Conservation (phyloP, 2,113 vertebrate genomes). For the Lampris megalopsis region DNA sequence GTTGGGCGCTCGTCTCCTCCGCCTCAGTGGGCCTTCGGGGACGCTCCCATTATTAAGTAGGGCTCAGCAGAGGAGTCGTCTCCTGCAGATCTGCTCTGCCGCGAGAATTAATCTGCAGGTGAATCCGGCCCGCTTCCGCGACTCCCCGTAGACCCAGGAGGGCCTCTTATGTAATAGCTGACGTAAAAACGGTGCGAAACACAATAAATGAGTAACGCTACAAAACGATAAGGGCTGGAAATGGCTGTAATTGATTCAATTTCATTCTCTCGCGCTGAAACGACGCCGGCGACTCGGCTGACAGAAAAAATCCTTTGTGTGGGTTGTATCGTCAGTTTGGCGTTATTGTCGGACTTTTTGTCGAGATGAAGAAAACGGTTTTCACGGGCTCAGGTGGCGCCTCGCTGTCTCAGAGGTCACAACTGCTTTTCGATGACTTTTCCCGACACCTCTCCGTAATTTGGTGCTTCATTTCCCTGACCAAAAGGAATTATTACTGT, state of each 20-base stretch:
- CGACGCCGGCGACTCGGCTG: conserved; percentile 12
- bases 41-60: conserved; percentile 87
- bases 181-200: conserved; percentile 72
- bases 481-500: too few relatives aligned
- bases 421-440: too few relatives aligned
- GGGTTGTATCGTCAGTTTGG: conserved; percentile 8
- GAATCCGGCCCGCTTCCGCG: conserved; percentile 70
- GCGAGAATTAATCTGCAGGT: conserved; percentile 82
- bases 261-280: conserved; percentile 49
- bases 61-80: conserved; percentile 83
- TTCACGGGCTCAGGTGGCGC: neutral
- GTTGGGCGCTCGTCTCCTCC: conserved; percentile 82
- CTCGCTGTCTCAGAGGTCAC: neutral
- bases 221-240: conserved; percentile 47
- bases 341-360: conserved; percentile 19
- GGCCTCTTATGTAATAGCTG: conserved; percentile 76
- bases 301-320: conserved; percentile 5
- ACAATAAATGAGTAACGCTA: conserved; percentile 56
- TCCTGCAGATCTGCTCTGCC: conserved; percentile 73
- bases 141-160: conserved; percentile 68
- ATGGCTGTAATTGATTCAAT: conserved; percentile 68
- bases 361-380: neutral
- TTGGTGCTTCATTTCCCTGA: too few relatives aligned
- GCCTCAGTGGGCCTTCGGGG: conserved; percentile 82
- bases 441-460: too few relatives aligned